Evolutionary conservation across 2,113 vertebrate genomes (phyloP).

Genomic region (Pardalotus punctatus): DNA sequence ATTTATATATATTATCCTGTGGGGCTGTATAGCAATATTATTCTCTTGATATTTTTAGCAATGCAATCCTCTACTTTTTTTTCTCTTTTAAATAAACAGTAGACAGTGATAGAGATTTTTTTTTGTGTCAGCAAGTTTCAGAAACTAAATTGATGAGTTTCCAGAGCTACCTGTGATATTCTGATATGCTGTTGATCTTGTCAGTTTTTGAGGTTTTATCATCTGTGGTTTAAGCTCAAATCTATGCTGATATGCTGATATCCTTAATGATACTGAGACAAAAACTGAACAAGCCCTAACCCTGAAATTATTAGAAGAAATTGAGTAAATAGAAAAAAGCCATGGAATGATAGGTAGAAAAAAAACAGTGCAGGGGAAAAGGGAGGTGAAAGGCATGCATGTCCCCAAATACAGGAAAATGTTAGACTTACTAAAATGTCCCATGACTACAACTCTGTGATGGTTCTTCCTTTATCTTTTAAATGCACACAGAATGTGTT

Average conservation of each 20-base stretch:
- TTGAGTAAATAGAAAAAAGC: background rate
- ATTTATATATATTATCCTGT: background rate
- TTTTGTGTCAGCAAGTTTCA: background rate
- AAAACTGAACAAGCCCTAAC: background rate
- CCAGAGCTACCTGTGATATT: background rate
- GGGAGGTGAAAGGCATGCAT: rapidly evolving
- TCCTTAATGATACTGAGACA: background rate
- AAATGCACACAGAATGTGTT: background rate
- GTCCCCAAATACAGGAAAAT: background rate
- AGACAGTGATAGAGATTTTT: background rate
- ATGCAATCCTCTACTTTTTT: background rate
- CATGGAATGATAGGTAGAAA: background rate
- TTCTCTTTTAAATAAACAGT: background rate
- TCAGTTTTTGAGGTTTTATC: background rate
- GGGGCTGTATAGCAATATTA: background rate
- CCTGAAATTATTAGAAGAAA: background rate
- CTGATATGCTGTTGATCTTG: background rate
- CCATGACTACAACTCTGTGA: background rate
- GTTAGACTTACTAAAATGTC: background rate
- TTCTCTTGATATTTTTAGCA: background rate
- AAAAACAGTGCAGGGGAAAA: background rate
- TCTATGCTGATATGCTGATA: background rate
- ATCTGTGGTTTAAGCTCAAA: background rate
- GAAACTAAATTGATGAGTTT: background rate
- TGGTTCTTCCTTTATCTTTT: background rate